Conservation (phyloP, 2,888 invertebrate species). For the Chloroclysta siterata region DNA sequence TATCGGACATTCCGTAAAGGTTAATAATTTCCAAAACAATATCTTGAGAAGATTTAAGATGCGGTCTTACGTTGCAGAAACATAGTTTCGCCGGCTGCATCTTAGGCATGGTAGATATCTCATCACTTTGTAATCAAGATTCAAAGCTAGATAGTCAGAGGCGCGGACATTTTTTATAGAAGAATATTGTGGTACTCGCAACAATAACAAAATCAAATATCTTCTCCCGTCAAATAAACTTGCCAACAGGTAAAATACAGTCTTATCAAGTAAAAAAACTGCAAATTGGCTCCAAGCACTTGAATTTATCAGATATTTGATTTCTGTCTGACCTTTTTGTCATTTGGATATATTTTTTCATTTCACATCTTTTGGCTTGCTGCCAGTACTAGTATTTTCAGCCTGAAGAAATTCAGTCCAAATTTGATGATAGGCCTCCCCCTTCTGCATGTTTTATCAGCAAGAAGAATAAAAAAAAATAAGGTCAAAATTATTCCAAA, state of each 20-base stretch:
- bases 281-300: slow-evolving; percentile 44
- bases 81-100: no score
- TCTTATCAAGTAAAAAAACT: slow-evolving; percentile 32
- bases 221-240: background rate
- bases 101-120: no score
- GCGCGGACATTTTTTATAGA: no score
- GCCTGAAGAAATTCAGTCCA: background rate
- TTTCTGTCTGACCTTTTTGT: slow-evolving; percentile 59
- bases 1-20: slow-evolving; percentile 3
- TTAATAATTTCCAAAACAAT: background rate
- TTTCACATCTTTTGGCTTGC: slow-evolving; percentile 62
- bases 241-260: slow-evolving; percentile 17
- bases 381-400: slow-evolving; percentile 58
- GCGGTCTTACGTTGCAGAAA: background rate
- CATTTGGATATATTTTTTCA: slow-evolving; percentile 59
- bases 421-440: background rate
- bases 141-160: no score
- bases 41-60: background rate
- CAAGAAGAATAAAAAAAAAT: no score
- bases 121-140: no score
- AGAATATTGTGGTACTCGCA: no score
- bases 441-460: no score
- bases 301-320: slow-evolving; percentile 47
- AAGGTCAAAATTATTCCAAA: no score
- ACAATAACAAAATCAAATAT: background rate